These are phyloP conservation scores for Chionis minor DNA, from an alignment of 2,113 vertebrate genomes.

Conservation along the genomic window DNA sequence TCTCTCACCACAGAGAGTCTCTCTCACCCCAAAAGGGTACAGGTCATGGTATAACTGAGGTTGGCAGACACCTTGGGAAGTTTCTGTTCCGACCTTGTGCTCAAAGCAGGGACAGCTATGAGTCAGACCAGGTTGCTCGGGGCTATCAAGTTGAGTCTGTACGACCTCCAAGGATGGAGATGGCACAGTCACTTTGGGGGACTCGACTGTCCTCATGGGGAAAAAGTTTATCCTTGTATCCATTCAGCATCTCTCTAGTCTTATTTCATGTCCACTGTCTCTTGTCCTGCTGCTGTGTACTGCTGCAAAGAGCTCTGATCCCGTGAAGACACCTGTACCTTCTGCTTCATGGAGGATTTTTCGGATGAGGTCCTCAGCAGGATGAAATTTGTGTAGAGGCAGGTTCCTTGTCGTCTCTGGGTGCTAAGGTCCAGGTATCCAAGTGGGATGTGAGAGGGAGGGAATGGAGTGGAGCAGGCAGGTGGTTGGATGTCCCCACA, in stretches of 20 bases:
- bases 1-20: too few relatives aligned
- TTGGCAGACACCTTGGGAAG: background rate
- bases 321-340: background rate
- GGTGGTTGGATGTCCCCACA: background rate
- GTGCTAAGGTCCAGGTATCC: background rate
- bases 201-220: background rate
- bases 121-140: background rate
- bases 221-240: background rate
- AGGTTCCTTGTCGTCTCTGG: background rate
- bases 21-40: background rate
- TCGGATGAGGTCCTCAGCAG: background rate
- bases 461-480: background rate
- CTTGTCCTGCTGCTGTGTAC: background rate
- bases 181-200: background rate
- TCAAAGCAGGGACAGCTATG: background rate
- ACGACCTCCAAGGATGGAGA: background rate
- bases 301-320: background rate
- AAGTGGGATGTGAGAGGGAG: background rate
- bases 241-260: background rate
- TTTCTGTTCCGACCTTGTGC: background rate
- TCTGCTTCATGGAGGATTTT: background rate
- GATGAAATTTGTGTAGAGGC: background rate
- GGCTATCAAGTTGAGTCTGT: background rate
- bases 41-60: background rate
- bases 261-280: background rate